These are phyloP conservation scores for Pristionchus pacificus DNA, from an alignment of 1,140 invertebrate genomes.

Conservation along the genomic window DNA sequence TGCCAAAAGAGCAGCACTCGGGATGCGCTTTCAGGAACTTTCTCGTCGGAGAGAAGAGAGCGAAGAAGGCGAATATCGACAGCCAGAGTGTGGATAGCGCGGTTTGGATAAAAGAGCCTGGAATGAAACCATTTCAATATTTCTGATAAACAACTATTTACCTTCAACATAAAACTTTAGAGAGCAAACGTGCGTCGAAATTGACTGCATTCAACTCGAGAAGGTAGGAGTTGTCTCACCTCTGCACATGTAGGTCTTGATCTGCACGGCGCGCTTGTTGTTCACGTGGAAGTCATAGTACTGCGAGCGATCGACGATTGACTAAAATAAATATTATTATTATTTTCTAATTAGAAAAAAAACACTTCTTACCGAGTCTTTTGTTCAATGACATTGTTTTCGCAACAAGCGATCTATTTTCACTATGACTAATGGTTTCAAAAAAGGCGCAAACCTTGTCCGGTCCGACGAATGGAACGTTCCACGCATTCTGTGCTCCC, in stretches of 20 bases:
- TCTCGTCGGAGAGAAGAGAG: slow-evolving; percentile 63
- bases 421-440: background rate
- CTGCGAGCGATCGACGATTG: slow-evolving; percentile 74
- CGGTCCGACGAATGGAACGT: slow-evolving; percentile 20
- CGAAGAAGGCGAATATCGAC: slow-evolving; percentile 67
- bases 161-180: background rate
- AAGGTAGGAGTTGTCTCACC: background rate
- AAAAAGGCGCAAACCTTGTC: slow-evolving; percentile 14
- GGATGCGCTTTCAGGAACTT: slow-evolving; percentile 51
- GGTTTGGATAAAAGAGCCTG: slow-evolving; percentile 42
- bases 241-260: background rate
- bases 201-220: background rate
- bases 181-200: background rate
- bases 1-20: slow-evolving; percentile 42
- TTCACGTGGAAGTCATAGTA: slow-evolving; percentile 69
- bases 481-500: background rate
- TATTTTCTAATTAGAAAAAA: slow-evolving; percentile 59
- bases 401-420: background rate
- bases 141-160: background rate
- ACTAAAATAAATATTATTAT: slow-evolving; percentile 66
- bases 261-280: slow-evolving; percentile 67
- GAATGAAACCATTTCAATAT: background rate
- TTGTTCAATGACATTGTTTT: slow-evolving; percentile 58
- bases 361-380: slow-evolving; percentile 64
- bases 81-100: slow-evolving; percentile 64